Evolutionary conservation across 2,888 invertebrate species (phyloP), one percentile per base, ranked within the genome.

Genomic region (Erpobdella octoculata): DNA sequence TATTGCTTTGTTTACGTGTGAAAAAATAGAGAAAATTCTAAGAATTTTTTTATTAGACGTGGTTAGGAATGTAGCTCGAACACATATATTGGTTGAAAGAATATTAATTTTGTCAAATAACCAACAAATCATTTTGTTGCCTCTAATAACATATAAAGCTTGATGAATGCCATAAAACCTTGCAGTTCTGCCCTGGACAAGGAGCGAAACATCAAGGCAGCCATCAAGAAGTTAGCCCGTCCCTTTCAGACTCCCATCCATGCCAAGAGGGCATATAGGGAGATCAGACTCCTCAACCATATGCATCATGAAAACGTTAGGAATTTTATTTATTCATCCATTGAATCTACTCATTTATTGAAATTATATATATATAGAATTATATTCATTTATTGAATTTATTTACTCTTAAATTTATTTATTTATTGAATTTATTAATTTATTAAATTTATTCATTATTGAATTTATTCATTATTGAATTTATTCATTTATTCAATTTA

Each of bases 251-350:
- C 95, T 31, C 91, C 93, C 59, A 94, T 97, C 71, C 98, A 98
- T 85, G 97, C 97, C 18, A 97, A 98, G 85, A 87, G 98, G 78
- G 97, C 97, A 0, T 98, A 95, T 83, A 87, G 98, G 73, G 98
- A 98, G 83, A 85, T 98, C 68, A 88, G 93, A 73, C 89, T 98
- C 87, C 87, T 98, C 71, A 94, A 96, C 82, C 96, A 96, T 82
- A 98, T 98, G 97, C 90, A 93, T 81, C 98, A 98, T 86, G 98
- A 98, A 86, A 98, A 98, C 88, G 92, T 97, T 80, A 2, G 68
- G 46, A 46, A 3, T 18, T 46, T 46, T 46, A 41, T 41, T 9
- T 41, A 18, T n/a, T n/a, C n/a, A n/a, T n/a, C n/a, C n/a, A n/a
- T n/a, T n/a, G n/a, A n/a, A n/a, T n/a, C n/a, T n/a, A n/a, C n/a